Evolutionary conservation across 1,140 invertebrate genomes (phyloP).

Genomic region (Hestina assimilis): DNA sequence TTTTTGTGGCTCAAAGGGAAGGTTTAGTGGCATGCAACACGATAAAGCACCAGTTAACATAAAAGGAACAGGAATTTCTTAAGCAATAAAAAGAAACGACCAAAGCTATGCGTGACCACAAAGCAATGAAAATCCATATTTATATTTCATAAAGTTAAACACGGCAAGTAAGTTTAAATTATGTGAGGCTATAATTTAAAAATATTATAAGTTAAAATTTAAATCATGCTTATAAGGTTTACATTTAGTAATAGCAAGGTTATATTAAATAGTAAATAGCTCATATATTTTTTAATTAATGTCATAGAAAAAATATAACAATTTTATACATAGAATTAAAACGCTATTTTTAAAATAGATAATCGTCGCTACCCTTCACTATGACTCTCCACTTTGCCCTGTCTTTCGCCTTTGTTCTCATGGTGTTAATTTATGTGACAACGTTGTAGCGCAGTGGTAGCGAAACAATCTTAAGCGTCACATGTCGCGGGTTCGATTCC

Average conservation of each 20-base stretch:
- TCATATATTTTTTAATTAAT: no score
- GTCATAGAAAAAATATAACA: no score
- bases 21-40: slow-evolving; percentile 60
- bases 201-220: slow-evolving; percentile 4
- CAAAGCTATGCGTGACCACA: slow-evolving; percentile 63
- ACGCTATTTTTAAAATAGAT: no score
- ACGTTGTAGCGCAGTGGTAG: no score
- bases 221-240: background rate
- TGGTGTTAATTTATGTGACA: no score
- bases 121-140: slow-evolving; percentile 60
- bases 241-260: background rate
- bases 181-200: slow-evolving; percentile 30
- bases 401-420: no score
- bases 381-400: no score
- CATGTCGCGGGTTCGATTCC: no score
- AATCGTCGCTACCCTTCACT: no score
- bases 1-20: slow-evolving; percentile 40
- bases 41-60: slow-evolving; percentile 68
- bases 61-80: slow-evolving; percentile 65
- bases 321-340: no score
- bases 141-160: slow-evolving; percentile 54
- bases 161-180: slow-evolving; percentile 29
- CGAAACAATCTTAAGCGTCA: no score
- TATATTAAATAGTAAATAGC: no score
- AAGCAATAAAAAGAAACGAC: slow-evolving; percentile 61